Evolutionary conservation across 2,113 vertebrate species (phyloP), one percentile per base, ranked within the genome.

Genomic region (Peromyscus maniculatus): DNA sequence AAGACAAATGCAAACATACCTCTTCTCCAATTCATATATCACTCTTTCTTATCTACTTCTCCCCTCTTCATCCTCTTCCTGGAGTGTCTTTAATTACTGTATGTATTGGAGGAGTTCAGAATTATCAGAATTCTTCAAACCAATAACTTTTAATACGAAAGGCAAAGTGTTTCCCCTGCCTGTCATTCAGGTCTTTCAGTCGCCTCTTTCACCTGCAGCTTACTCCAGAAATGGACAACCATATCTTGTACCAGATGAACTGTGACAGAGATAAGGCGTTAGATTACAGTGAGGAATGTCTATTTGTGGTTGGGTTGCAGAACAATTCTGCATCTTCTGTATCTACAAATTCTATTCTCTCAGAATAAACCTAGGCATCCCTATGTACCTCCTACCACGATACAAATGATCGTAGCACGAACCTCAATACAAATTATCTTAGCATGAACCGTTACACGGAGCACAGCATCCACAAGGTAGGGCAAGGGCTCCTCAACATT

Each of bases 91-190:
- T 62, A 95, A 87, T 6, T 87, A 57, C 13, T 52, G 1, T 17
- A 31, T n/a, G 15, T 11, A 2, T 33, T 75, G 16, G 7, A 10
- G 6, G 24, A 67, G 17, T 67, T 91, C 21, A 31, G 33, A 33
- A 2, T 69, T 17, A 92, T 77, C 66, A 92, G n/a, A 79, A 95
- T 77, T 92, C 24, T 97, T 94, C 46, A 89, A 49, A 24, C 1
- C 22, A 66, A 7, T 46, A 57, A 21, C 52, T 91, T 72, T 80
- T 69, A 71, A 89, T 94, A 46, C 59, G 71, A 96, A 94, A 24
- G 64, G 46, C 24, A 77, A 67, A 89, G 66, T 24, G 66, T 39
- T 71, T 82, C 8, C 71, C 28, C 39, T 6, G 19, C 39, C 91
- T 91, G 15, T 89, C 69, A 64, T 31, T 74, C 43, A 64, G 7